A percentile compares a stretch with the other conserved stretches of the same genome.
These are phyloP conservation scores for Dipodomys stephensi DNA, from an alignment of 2,113 vertebrate genomes.

Conservation along the genomic window DNA sequence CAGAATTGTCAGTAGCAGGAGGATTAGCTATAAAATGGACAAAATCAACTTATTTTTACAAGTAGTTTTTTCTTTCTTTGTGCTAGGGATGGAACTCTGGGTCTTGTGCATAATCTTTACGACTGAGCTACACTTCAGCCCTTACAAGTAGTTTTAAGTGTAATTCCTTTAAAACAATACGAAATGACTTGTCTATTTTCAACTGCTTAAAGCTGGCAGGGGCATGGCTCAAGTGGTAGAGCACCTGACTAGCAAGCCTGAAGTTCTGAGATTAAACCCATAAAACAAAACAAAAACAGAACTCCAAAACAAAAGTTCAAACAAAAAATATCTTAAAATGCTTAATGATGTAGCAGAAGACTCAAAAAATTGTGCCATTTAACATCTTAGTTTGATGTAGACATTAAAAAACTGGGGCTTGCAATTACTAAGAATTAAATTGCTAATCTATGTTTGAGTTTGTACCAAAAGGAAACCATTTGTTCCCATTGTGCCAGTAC, in stretches of 20 bases:
- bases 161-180: background rate
- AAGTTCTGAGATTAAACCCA: too few species aligned
- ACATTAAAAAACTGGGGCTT: background rate
- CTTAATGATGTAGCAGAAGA: background rate
- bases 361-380: background rate
- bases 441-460: constrained; percentile 47
- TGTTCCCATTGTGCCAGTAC: background rate
- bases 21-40: constrained; percentile 82
- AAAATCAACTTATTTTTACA: background rate
- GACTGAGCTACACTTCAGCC: background rate
- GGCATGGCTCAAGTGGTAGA: too few species aligned
- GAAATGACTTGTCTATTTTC: constrained; percentile 14
- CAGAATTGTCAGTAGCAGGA: constrained; percentile 81
- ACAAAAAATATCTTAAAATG: too few species aligned
- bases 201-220: background rate
- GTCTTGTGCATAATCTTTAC: background rate
- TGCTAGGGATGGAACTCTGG: background rate
- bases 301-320: too few species aligned
- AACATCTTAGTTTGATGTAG: background rate
- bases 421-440: background rate
- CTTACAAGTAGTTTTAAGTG: background rate
- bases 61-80: background rate
- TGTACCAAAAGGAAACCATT: background rate
- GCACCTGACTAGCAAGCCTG: too few species aligned
- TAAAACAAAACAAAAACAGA: too few species aligned